Percentiles rank a stretch among this genome's conserved stretches.
Evolutionary conservation across 2,113 vertebrate genomes (phyloP).

Genomic region (Rhinoderma darwinii): DNA sequence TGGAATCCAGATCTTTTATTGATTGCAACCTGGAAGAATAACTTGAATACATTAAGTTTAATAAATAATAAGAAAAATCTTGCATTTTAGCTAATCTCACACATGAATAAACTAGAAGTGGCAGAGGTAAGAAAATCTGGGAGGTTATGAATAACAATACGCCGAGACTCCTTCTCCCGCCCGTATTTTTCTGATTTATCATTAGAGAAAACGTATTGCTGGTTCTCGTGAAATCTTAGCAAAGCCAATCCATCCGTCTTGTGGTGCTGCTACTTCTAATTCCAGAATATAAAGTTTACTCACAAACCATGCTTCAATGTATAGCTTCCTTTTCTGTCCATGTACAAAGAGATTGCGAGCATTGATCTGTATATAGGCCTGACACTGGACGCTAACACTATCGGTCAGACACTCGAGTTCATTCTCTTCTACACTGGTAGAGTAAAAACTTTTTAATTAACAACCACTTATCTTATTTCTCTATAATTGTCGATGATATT

Average conservation of each 20-base stretch:
- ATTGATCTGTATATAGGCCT: neutral
- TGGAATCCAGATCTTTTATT: neutral
- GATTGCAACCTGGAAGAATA: neutral
- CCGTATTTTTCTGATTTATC: neutral
- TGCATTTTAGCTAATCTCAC: constrained; percentile 7
- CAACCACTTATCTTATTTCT: neutral
- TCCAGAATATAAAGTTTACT: constrained; percentile 35
- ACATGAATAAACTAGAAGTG: neutral
- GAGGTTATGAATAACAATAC: constrained; percentile 22
- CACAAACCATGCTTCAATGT: constrained; percentile 15
- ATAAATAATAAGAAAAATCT: neutral
- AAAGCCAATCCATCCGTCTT: constrained; percentile 27
- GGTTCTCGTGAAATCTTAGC: constrained; percentile 8
- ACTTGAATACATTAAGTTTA: neutral
- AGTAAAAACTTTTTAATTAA: neutral
- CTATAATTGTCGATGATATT: neutral
- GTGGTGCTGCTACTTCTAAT: constrained; percentile 32
- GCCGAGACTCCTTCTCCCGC: neutral
- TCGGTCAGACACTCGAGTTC: neutral
- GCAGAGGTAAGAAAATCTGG: neutral
- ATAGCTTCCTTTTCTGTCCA: constrained; percentile 8
- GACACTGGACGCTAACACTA: neutral
- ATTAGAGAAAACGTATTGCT: neutral
- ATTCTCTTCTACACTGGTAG: neutral
- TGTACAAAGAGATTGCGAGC: neutral